Base-by-base conservation (phyloP, 2,797 vertebrate genomes). In the Malurus leucopterus region DNA sequence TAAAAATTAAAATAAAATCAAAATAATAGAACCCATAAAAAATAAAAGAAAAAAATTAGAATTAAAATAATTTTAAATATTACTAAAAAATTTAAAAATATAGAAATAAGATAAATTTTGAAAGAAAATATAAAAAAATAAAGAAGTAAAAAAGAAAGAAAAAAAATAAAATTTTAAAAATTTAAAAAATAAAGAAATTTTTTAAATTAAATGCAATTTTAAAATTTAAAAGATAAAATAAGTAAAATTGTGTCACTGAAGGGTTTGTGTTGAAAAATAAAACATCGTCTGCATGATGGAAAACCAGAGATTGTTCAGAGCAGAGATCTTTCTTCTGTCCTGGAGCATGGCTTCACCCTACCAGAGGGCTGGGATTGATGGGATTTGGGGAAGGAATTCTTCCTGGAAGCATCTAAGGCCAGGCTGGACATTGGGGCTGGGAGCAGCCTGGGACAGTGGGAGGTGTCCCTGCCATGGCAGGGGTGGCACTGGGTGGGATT, bases 401-500 rank as follows among this genome's bases (percentile, higher is more conserved):
- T 38, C 53, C 61, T 57, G 51, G 36, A 0, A 43, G 8, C n/a
- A 22, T 0, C 69, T 50, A 4, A 65, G 36, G 17, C 17, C 69
- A 50, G 43, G 17, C 0, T 69, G 54, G 46, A 43, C 20, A 44
- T 11, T 7, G 13, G 54, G 44, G 13, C 10, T 54, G 4, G 53
- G 76, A 50, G 54, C 64, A 51, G 8, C 63, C 55, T 69, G 65
- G 65, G 17, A 30, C 27, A 38, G 55, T 51, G 64, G 16, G 0
- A 79, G 63, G 20, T 57, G 75, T 53, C 65, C 40, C 30, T 57
- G 19, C 72, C 74, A 46, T 38, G 50, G 10, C 49, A 26, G 32
- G 26, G 27, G 4, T 54, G 61, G 11, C 2, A 22, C 11, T n/a
- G 67, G 14, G 1, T 62, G 13, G 0, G 1, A 0, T 62, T 40